Evolutionary conservation across 2,888 invertebrate genomes (phyloP), one percentile per base, ranked within the genome.

Genomic region (Papilio gigon): DNA sequence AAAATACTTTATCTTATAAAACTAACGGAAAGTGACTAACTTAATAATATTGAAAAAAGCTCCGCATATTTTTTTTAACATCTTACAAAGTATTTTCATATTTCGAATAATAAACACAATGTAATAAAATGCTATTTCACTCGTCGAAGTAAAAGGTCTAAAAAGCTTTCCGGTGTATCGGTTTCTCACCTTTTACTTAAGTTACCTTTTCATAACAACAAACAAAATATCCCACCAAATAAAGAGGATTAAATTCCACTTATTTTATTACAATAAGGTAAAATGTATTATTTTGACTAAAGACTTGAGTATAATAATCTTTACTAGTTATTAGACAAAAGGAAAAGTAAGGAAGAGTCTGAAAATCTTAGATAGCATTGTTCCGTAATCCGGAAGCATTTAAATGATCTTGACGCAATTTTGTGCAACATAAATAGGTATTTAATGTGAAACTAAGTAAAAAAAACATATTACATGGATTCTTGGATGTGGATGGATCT

Each of bases 81-180:
- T 22, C n/a, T 50, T 47, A 47, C 47, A 25, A 47, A 44, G 20
- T 9, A 44, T 9, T 22, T 22, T 12, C 22, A 47, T 47, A 12
- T 27, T 27, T 22, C 25, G 14, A 27, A 9, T 27, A 50, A 50
- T 11, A 27, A 20, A 27, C 50, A 27, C 53, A 56, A 56, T 56
- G 30, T 27, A 56, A 56, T 56, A 56, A 56, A 56, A 56, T 30
- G n/a, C 17, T 56, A 27, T 56, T 56, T 56, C 53, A 30, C 14
- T 27, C 35, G 59, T 58, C 17, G 35, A 22, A 37, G 20, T 59
- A 37, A 59, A 59, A 59, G 35, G 20, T 22, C 35, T 20, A 22
- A 59, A 59, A 59, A 59, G 59, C 59, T 37, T 59, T 37, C 59
- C 58, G 58, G 35, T 58, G 58, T 58, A 35, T 58, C 58, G 35